Conservation (phyloP, 2,113 vertebrate species). For the Microtus richardsoni region DNA sequence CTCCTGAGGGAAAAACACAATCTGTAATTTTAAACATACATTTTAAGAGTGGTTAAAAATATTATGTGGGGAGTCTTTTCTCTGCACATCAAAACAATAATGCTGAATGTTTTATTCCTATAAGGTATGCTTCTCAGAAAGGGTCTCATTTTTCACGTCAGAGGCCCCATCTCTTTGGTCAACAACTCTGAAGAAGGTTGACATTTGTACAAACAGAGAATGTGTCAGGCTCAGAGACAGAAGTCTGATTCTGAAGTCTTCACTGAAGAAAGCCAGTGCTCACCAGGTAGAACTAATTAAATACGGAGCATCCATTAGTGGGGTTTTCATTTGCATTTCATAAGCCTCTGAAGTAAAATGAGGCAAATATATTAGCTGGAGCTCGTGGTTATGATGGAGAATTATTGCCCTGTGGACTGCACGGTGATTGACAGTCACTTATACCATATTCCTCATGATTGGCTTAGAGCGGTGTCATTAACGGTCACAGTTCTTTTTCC, state of each 20-base stretch:
- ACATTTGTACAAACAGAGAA: constrained; percentile 67
- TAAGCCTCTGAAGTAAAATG: constrained; percentile 65
- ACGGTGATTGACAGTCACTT: constrained; percentile 52
- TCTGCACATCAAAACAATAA: constrained; percentile 58
- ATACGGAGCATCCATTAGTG: constrained; percentile 60
- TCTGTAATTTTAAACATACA: constrained; percentile 58
- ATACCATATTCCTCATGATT: constrained; percentile 48
- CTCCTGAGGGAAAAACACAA: constrained; percentile 14
- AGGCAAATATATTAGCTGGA: constrained; percentile 68
- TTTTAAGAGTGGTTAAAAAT: constrained; percentile 73
- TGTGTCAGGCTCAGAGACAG: not conserved
- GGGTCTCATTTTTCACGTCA: not conserved
- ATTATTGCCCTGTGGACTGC: constrained; percentile 65
- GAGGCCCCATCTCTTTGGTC: constrained; percentile 49
- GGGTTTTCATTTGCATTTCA: constrained; percentile 73
- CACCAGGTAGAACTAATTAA: constrained; percentile 77
- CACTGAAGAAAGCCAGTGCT: constrained; percentile 33
- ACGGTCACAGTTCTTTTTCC: not conserved
- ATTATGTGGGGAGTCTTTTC: constrained; percentile 60
- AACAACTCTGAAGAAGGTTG: constrained; percentile 42
- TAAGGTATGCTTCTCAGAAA: constrained; percentile 15
- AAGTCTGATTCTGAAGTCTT: not conserved
- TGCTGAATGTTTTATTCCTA: constrained; percentile 46
- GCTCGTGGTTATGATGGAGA: constrained; percentile 73
- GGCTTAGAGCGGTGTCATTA: constrained; percentile 39